Conservation (phyloP, 1,140 invertebrate genomes). For the Muscidifurax raptorellus region DNA sequence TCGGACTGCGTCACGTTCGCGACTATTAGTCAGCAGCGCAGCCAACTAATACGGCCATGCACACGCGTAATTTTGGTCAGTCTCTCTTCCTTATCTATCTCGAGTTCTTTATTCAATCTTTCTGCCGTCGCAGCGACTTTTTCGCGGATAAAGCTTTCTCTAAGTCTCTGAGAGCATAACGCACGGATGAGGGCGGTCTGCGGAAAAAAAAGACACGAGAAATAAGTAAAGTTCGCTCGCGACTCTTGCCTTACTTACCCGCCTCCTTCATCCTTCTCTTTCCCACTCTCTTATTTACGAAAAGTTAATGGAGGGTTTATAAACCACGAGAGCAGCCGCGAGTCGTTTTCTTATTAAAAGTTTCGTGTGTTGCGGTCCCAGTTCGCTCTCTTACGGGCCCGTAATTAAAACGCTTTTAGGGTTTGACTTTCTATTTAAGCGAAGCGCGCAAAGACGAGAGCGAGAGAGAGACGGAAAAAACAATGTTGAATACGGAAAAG, state of each 20-base stretch:
- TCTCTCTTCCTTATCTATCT: conserved; percentile 5
- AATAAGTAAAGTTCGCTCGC: conserved; percentile 49
- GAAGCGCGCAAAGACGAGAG: not conserved
- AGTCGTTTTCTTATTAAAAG: conserved; percentile 53
- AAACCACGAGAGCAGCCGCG: conserved; percentile 33
- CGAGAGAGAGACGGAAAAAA: conserved; percentile 12
- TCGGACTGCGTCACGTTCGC: not conserved
- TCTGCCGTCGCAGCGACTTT: not conserved
- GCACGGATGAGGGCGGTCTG: not conserved
- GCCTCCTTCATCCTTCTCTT: not conserved
- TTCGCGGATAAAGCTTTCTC: conserved; percentile 8
- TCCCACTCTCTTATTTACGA: conserved; percentile 8
- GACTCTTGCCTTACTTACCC: conserved; percentile 43
- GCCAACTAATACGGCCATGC: no score
- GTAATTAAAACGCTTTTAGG: conserved; percentile 49
- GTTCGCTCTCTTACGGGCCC: not conserved
- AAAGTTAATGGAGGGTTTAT: conserved; percentile 49
- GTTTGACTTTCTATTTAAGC: conserved; percentile 42
- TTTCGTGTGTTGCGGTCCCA: conserved; percentile 14
- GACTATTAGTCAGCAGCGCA: conserved; percentile 12
- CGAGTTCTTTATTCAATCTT: conserved; percentile 36
- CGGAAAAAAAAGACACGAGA: conserved; percentile 19
- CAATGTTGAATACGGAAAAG: conserved; percentile 10
- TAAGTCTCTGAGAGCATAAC: not conserved
- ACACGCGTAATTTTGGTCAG: not conserved